Evolutionary conservation across 2,797 vertebrate genomes (phyloP).

Genomic region (Spea hammondii): DNA sequence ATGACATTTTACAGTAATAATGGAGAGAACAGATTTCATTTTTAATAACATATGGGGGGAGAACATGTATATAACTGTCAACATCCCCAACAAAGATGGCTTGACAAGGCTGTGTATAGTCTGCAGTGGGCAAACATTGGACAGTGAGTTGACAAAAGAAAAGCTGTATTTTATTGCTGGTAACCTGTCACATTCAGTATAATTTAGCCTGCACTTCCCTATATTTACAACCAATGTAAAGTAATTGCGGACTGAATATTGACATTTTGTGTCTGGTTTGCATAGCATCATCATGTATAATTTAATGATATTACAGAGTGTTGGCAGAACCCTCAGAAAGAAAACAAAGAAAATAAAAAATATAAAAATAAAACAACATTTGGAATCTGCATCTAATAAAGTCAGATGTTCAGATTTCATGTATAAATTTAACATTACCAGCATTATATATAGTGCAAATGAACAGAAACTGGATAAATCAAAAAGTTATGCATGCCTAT

Average conservation of each 20-base stretch:
- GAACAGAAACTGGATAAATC: constrained; percentile 41
- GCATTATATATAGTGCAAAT: constrained; percentile 9
- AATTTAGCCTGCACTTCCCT: constrained; percentile 41
- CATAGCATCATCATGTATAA: constrained; percentile 51
- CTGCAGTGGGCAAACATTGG: constrained; percentile 48
- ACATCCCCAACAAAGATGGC: constrained; percentile 39
- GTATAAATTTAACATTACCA: constrained; percentile 54
- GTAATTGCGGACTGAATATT: constrained; percentile 38
- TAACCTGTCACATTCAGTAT: constrained; percentile 49
- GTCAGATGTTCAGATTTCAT: constrained; percentile 47
- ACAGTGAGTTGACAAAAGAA: constrained; percentile 51
- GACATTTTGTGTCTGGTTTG: constrained; percentile 38
- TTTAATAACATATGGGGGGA: constrained; percentile 49
- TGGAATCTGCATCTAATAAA: constrained; percentile 44
- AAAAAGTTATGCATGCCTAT: constrained; percentile 47
- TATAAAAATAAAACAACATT: constrained; percentile 29
- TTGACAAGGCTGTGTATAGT: constrained; percentile 36
- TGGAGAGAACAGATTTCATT: constrained; percentile 49
- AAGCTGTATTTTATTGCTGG: constrained; percentile 37
- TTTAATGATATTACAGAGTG: constrained; percentile 41
- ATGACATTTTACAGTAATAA: constrained; percentile 51
- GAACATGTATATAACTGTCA: constrained; percentile 45
- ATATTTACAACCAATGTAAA: constrained; percentile 47
- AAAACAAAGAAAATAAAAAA: constrained; percentile 18
- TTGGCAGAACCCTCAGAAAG: constrained; percentile 23